Conservation (phyloP, 2,113 vertebrate genomes). For the Azemiops feae region DNA sequence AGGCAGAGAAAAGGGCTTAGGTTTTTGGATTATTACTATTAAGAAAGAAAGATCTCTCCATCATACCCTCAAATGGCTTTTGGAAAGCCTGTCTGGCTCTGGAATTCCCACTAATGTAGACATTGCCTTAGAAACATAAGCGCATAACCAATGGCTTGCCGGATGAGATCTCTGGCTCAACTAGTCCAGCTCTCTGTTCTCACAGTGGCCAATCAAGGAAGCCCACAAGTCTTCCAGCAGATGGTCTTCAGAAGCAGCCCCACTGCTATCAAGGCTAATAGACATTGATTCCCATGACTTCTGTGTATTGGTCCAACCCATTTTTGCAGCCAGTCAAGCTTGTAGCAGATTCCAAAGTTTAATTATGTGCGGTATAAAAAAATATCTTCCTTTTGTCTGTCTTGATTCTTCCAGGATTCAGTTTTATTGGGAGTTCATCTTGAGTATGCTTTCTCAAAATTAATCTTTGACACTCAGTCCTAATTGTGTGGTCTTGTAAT, state of each 20-base stretch:
- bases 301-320: neutral
- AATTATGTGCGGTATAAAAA: neutral
- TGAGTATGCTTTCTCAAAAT: neutral
- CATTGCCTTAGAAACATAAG: neutral
- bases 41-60: neutral
- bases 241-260: neutral
- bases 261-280: neutral
- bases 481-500: neutral
- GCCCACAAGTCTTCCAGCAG: neutral
- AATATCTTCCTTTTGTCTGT: neutral
- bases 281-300: neutral
- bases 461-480: neutral
- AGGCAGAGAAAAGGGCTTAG: neutral
- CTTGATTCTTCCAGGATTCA: neutral
- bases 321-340: neutral
- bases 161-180: neutral
- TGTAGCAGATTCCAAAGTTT: neutral
- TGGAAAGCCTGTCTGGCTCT: neutral
- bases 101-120: neutral
- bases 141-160: neutral
- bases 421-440: neutral
- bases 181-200: neutral
- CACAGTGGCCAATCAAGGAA: neutral
- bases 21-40: neutral
- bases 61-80: neutral